phyloP scores from a whole-genome alignment of 2,113 vertebrate species.

The Tachuris rubrigastra region DNA sequence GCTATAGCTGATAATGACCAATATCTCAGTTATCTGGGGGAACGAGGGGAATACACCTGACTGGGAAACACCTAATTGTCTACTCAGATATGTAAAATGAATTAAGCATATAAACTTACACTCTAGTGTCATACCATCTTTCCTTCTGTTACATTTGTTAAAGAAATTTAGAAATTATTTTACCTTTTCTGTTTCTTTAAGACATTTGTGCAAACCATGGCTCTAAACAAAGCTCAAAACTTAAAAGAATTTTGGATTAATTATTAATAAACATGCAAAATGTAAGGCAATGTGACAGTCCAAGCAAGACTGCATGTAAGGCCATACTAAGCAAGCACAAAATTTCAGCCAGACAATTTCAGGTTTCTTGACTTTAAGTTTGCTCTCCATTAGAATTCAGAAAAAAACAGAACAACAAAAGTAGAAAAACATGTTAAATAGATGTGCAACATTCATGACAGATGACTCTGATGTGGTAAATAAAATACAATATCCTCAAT shows the following conservation, averaged over 20 bases:
- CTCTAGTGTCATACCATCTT: not conserved
- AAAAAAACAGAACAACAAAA: not conserved
- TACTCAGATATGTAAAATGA: not conserved
- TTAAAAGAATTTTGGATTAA: not conserved
- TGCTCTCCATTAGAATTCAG: not conserved
- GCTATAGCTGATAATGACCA: accelerated
- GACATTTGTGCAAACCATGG: not conserved
- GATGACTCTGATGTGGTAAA: not conserved
- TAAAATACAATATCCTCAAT: conserved; percentile 10
- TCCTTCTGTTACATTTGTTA: not conserved
- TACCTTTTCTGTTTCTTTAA: not conserved
- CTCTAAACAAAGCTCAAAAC: conserved; percentile 11
- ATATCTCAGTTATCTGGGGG: accelerated
- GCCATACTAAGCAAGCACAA: not conserved
- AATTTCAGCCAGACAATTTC: not conserved
- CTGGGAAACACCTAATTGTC: not conserved
- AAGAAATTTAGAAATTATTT: conserved; percentile 34
- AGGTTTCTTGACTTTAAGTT: not conserved
- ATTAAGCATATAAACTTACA: not conserved
- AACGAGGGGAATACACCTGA: not conserved
- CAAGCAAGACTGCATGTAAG: not conserved
- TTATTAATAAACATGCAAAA: not conserved
- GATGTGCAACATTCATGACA: not conserved
- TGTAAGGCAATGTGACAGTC: not conserved
- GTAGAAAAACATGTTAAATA: conserved; percentile 5